Evolutionary conservation across 1,140 invertebrate species (phyloP).

Genomic region (Drosophila erecta): DNA sequence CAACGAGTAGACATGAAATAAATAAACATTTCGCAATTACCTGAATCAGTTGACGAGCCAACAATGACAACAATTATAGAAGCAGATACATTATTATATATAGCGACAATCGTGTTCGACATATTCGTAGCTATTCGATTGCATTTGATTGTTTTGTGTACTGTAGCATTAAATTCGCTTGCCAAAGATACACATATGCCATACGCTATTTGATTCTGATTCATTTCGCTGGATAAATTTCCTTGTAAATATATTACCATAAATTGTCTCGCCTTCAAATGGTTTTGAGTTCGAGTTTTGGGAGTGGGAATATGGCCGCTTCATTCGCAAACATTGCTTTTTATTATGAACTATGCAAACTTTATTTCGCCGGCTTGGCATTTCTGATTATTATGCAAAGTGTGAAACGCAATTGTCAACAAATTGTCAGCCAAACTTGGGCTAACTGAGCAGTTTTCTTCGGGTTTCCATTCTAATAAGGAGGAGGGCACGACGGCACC

Average conservation of each 20-base stretch:
- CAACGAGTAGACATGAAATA: not conserved
- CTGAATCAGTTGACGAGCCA: constrained; percentile 45
- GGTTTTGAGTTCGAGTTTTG: constrained; percentile 3
- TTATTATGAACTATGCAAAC: constrained; percentile 33
- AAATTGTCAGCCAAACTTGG: constrained; percentile 77
- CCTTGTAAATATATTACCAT: constrained; percentile 44
- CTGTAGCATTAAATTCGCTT: constrained; percentile 1
- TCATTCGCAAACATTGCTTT: constrained; percentile 24
- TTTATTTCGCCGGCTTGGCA: constrained; percentile 7
- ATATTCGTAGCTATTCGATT: constrained; percentile 40
- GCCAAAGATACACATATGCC: constrained; percentile 4
- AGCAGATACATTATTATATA: not conserved
- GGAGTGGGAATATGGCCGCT: not conserved
- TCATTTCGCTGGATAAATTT: constrained; percentile 16
- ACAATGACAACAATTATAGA: constrained; percentile 29
- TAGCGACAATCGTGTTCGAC: constrained; percentile 63
- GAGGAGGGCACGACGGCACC: constrained; percentile 17
- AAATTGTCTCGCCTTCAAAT: constrained; percentile 28
- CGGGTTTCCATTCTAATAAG: constrained; percentile 8
- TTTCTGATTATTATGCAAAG: constrained; percentile 75
- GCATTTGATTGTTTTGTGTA: constrained; percentile 20
- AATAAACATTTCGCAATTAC: constrained; percentile 35
- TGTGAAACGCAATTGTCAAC: constrained; percentile 79
- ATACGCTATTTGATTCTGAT: constrained; percentile 16
- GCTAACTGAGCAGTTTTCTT: constrained; percentile 53